Evolutionary conservation across 2,888 invertebrate genomes (phyloP).

Genomic region (Erebia epiphron): DNA sequence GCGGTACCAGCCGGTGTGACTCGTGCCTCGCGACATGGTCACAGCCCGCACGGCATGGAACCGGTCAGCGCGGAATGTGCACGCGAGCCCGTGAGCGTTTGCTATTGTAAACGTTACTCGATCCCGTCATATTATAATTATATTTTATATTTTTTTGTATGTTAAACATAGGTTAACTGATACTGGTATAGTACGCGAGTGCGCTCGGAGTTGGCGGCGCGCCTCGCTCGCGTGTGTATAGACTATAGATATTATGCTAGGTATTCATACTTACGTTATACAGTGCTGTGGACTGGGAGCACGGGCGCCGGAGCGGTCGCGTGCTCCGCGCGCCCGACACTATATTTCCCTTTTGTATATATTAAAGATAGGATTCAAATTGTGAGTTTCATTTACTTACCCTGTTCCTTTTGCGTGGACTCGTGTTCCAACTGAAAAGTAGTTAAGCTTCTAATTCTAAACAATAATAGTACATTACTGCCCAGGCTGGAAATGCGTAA

Average conservation of each 20-base stretch:
- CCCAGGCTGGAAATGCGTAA: too few species aligned
- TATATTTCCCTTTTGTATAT: constrained; percentile 38
- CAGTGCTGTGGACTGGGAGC: not conserved
- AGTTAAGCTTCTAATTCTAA: too few species aligned
- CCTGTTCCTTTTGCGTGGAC: too few species aligned
- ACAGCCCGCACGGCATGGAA: too few species aligned
- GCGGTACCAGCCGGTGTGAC: too few species aligned
- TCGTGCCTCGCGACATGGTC: too few species aligned
- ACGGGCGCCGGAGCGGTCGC: not conserved
- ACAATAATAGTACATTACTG: too few species aligned
- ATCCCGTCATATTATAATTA: constrained; percentile 2
- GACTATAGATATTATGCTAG: not conserved
- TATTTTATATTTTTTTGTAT: constrained; percentile 16
- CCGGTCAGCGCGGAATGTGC: too few species aligned
- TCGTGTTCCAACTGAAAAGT: too few species aligned
- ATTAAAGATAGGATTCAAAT: constrained; percentile 38
- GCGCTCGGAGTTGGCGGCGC: not conserved
- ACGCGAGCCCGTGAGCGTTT: not conserved
- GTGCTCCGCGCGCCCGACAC: not conserved
- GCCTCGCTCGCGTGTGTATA: not conserved
- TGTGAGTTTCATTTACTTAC: constrained; percentile 23
- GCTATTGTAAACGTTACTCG: not conserved
- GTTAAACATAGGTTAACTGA: not conserved
- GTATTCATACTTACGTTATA: not conserved
- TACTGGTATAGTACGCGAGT: not conserved